These are phyloP conservation scores for Anguilla japonica DNA, from an alignment of 2,113 vertebrate genomes.

Conservation along the genomic window DNA sequence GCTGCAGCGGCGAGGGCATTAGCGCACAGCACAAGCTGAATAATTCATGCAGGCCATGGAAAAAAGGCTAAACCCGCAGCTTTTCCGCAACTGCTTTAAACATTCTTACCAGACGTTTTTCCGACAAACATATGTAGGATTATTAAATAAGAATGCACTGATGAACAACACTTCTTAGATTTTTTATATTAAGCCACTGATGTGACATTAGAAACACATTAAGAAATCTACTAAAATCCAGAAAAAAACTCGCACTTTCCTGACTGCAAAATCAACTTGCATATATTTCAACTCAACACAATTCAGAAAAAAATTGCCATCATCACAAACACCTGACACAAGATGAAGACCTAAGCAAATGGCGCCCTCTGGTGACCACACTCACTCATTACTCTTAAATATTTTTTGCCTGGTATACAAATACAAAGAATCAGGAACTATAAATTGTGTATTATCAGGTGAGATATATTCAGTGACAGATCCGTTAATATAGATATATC, in stretches of 20 bases:
- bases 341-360: conserved; percentile 23
- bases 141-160: background rate
- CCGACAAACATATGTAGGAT: background rate
- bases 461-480: background rate
- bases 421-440: background rate
- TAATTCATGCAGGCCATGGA: conserved; percentile 46
- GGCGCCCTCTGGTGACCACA: conserved; percentile 50
- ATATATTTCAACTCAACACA: background rate
- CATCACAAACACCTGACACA: background rate
- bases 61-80: background rate
- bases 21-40: conserved; percentile 40
- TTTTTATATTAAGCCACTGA: background rate
- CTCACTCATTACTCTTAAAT: conserved; percentile 7
- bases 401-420: background rate
- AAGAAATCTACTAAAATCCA: background rate
- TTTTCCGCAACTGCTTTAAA: background rate
- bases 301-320: background rate
- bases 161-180: background rate
- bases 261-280: background rate
- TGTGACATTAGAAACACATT: background rate
- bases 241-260: background rate
- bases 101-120: background rate
- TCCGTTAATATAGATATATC: background rate
- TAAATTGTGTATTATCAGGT: background rate
- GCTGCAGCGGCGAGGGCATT: conserved; percentile 16